Percentiles rank a stretch among this genome's conserved stretches.
Conservation (phyloP, 2,113 vertebrate genomes). For the Eublepharis macularius region DNA sequence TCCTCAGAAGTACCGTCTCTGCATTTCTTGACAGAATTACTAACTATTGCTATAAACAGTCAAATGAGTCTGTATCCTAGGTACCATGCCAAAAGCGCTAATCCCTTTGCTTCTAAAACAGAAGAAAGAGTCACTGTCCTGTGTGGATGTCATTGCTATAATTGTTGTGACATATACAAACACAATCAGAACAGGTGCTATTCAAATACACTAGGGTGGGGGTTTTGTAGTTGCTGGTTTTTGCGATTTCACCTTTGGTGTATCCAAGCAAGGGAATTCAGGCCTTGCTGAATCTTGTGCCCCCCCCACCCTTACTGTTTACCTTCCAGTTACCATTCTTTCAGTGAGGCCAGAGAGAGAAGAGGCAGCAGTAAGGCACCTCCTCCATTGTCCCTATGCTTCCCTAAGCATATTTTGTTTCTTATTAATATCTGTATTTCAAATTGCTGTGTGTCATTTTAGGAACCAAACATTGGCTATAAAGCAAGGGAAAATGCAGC, state of each 20-base stretch:
- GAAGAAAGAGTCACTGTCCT: neutral
- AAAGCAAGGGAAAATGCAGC: too few species aligned
- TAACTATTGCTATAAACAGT: neutral
- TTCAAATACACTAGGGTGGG: neutral
- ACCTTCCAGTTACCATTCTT: too few species aligned
- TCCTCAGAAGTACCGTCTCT: too few species aligned
- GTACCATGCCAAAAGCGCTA: neutral
- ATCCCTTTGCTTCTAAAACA: neutral
- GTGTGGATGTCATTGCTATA: neutral
- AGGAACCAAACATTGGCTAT: too few species aligned
- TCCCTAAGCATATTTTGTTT: too few species aligned
- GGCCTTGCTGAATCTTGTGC: too few species aligned
- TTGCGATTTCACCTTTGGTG: neutral
- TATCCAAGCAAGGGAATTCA: neutral
- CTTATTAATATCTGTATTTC: too few species aligned
- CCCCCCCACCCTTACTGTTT: too few species aligned
- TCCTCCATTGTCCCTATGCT: too few species aligned
- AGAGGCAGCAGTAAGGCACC: too few species aligned
- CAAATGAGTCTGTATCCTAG: neutral
- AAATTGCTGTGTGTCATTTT: too few species aligned
- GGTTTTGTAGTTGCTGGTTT: neutral
- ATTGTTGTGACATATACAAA: neutral
- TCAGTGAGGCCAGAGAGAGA: too few species aligned
- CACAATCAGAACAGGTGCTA: neutral
- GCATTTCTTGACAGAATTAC: neutral